Base-by-base conservation (phyloP, 1,140 invertebrate genomes). In the Yoshiicerus persimilis region DNA sequence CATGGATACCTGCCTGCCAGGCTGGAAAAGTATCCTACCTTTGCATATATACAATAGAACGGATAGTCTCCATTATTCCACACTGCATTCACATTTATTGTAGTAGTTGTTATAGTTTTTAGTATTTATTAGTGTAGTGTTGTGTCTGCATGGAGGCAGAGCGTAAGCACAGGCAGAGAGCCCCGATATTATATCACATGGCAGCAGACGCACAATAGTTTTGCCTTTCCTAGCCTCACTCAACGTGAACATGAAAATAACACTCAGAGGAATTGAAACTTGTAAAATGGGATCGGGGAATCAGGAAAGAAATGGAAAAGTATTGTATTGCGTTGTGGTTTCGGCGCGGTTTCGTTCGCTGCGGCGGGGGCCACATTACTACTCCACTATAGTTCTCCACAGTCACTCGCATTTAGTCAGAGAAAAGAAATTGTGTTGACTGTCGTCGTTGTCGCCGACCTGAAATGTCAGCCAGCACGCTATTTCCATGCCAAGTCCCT, bases 231-330 rank as follows among this genome's bases (percentile, higher is more conserved):
- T 80, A 36, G 75, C 20, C 75, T 80, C 75, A 80, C 75, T 80
- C 75, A 80, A 80, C 75, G 32, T 80, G 75, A 80, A 80, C 75
- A 80, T 80, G 75, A 80, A 80, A 80, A 80, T 80, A 80, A 80
- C 75, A 80, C 75, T 80, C 75, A 34, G 32, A 80, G 75, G 75
- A 80, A 80, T 80, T 36, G 75, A 80, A 80, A 80, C 75, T 80
- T 80, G 75, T 80, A 80, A 80, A 80, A 80, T 80, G 75, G 75
- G 75, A 80, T 80, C 75, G 75, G 75, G 75, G 75, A 38, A 80
- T 80, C 75, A 80, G 75, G 32, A 80, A 80, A 80, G 75, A 80
- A 80, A 80, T 80, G 75, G 75, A 80, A 80, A 80, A 80, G 75
- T 80, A 80, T 80, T 80, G 75, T 80, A 80, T 80, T 80, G 75